Conservation (phyloP, 2,888 invertebrate species). For the Andrena chrysosceles region DNA sequence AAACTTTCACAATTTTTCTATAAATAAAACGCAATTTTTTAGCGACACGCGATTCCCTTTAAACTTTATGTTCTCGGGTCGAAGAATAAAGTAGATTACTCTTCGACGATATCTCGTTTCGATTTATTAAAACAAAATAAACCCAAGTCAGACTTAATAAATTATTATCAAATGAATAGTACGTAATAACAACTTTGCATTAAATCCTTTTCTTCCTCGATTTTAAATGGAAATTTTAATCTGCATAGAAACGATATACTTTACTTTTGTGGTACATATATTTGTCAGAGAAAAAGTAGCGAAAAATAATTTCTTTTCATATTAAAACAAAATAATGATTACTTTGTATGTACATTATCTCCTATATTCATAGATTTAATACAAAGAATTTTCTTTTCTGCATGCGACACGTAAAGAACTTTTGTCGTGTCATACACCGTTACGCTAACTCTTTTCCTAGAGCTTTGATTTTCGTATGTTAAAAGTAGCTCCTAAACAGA, state of each 20-base stretch:
- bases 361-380: slow-evolving; percentile 15
- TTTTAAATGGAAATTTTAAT: slow-evolving; percentile 19
- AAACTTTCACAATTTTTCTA: not conserved
- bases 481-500: slow-evolving; percentile 92
- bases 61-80: not conserved
- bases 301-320: not conserved
- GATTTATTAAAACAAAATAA: not conserved
- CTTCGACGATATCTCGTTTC: not conserved
- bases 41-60: not conserved
- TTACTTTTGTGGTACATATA: not conserved
- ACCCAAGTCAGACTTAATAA: not conserved
- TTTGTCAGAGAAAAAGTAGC: not conserved
- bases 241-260: not conserved
- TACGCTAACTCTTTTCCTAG: not conserved
- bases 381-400: slow-evolving; percentile 15
- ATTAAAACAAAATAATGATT: slow-evolving; percentile 25
- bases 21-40: not conserved
- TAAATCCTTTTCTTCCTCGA: not conserved
- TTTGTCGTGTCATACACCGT: not conserved
- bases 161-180: not conserved
- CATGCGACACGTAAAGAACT: not conserved
- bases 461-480: slow-evolving; percentile 84
- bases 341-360: slow-evolving; percentile 28
- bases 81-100: not conserved
- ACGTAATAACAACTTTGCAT: slow-evolving; percentile 11